These are phyloP conservation scores for Chironomus riparius DNA, from an alignment of 2,888 invertebrate species.

Conservation along the genomic window DNA sequence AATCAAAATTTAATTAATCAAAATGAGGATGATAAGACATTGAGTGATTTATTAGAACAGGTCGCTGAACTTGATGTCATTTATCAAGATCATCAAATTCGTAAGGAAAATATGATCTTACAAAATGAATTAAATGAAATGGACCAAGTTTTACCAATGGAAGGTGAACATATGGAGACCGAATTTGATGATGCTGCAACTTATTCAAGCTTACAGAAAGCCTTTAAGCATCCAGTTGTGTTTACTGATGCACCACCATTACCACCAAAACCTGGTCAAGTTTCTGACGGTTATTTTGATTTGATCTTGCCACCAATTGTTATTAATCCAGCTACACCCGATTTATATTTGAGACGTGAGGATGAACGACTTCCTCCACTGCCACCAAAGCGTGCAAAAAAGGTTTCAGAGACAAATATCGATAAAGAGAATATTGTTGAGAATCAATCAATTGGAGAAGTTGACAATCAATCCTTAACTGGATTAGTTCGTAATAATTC, in stretches of 20 bases:
- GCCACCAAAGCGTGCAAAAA: constrained; percentile 69
- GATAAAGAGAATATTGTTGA: constrained; percentile 36
- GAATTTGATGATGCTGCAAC: constrained; percentile 67
- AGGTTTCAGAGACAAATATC: constrained; percentile 34
- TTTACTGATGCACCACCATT: constrained; percentile 49
- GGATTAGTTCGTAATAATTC: constrained; percentile 14
- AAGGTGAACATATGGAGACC: constrained; percentile 44
- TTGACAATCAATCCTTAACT: neutral
- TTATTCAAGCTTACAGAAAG: constrained; percentile 74
- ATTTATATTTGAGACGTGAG: constrained; percentile 41
- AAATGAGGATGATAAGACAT: constrained; percentile 49
- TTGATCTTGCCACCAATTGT: constrained; percentile 37
- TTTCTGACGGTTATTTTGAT: constrained; percentile 43
- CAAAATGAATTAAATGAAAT: constrained; percentile 37
- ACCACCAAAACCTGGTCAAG: constrained; percentile 36
- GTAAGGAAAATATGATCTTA: constrained; percentile 45
- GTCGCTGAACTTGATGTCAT: constrained; percentile 75
- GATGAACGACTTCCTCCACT: constrained; percentile 63
- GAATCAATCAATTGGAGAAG: neutral
- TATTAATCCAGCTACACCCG: constrained; percentile 42
- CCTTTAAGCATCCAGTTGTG: constrained; percentile 71
- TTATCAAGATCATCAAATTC: constrained; percentile 61
- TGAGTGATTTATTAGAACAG: constrained; percentile 64
- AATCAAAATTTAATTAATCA: constrained; percentile 30
- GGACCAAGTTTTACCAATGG: constrained; percentile 32